Evolutionary conservation across 2,888 invertebrate species (phyloP).

Genomic region (Anthrax anthrax): DNA sequence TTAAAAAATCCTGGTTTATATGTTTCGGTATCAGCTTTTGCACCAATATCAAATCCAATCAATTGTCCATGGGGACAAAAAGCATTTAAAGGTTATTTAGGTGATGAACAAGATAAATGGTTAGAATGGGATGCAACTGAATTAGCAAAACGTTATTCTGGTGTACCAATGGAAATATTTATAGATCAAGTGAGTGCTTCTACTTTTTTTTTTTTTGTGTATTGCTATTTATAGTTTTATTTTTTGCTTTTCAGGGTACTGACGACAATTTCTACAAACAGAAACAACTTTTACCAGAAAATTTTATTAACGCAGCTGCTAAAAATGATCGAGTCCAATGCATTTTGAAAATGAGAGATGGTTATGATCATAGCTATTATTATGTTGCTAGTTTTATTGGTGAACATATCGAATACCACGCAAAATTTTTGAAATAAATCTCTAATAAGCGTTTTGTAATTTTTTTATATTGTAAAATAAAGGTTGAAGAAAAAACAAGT

Average conservation of each 20-base stretch:
- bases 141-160: slow-evolving; percentile 62
- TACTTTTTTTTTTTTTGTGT: neutral
- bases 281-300: slow-evolving; percentile 70
- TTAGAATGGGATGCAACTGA: slow-evolving; percentile 73
- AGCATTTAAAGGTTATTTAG: slow-evolving; percentile 63
- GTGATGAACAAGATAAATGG: slow-evolving; percentile 51
- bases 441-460: too few species aligned
- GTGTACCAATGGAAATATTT: slow-evolving; percentile 63
- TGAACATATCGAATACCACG: slow-evolving; percentile 86
- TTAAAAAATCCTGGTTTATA: slow-evolving; percentile 79
- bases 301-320: slow-evolving; percentile 41
- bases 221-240: neutral
- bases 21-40: slow-evolving; percentile 74
- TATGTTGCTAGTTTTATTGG: slow-evolving; percentile 83
- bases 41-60: slow-evolving; percentile 79
- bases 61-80: slow-evolving; percentile 73
- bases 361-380: slow-evolving; percentile 92
- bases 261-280: slow-evolving; percentile 65
- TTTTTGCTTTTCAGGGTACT: slow-evolving; percentile 46
- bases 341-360: slow-evolving; percentile 57
- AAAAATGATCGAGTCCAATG: slow-evolving; percentile 49
- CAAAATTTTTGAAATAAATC: slow-evolving; percentile 47
- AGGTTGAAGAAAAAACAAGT: too few species aligned
- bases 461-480: too few species aligned
- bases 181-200: slow-evolving; percentile 49